Evolutionary conservation across 2,113 vertebrate genomes (phyloP).

Genomic region (Gulo gulo): DNA sequence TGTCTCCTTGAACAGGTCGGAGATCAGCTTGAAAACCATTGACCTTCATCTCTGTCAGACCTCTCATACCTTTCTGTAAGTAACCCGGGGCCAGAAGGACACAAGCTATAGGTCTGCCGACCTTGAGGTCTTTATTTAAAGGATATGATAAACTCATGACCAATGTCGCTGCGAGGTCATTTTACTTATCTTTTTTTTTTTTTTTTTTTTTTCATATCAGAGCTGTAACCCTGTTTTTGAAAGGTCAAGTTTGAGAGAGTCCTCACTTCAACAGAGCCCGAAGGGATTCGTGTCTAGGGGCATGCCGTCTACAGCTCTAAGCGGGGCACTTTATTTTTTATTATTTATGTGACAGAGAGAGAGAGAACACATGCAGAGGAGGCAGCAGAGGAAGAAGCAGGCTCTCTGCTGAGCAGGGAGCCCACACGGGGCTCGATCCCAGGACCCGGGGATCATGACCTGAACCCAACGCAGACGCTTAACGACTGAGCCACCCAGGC

Average conservation of each 20-base stretch:
- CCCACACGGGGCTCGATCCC: neutral
- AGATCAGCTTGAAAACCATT: neutral
- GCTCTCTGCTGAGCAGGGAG: neutral
- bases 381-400: neutral
- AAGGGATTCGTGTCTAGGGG: neutral
- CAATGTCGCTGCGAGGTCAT: neutral
- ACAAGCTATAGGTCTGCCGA: neutral
- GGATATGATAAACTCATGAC: neutral
- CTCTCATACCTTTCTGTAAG: neutral
- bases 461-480: no score
- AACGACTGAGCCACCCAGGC: no score
- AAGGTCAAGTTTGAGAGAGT: conserved; percentile 33
- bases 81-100: neutral
- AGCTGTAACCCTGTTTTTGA: neutral
- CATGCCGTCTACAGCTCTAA: neutral
- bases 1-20: neutral
- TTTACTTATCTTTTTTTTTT: neutral
- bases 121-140: neutral
- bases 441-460: neutral
- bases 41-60: neutral
- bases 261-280: neutral
- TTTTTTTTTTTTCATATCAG: neutral
- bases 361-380: neutral
- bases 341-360: neutral
- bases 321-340: neutral